phyloP scores from a whole-genome alignment of 1,140 invertebrate species.

The Eueides isabella region DNA sequence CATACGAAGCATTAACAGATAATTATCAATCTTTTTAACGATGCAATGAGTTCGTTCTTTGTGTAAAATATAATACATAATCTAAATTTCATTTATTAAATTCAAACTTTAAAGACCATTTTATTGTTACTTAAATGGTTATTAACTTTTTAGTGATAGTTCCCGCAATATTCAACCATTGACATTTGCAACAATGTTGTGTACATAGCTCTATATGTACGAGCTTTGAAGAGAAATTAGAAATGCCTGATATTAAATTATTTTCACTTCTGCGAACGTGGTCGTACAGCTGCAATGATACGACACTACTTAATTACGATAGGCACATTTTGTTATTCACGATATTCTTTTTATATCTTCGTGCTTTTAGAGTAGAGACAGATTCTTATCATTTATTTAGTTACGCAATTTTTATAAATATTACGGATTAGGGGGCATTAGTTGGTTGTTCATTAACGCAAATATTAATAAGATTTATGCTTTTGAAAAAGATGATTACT shows the following conservation, averaged over 20 bases:
- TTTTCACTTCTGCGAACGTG: constrained; percentile 32
- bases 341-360: not conserved
- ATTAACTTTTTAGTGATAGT: not conserved
- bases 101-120: too few species aligned
- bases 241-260: constrained; percentile 45
- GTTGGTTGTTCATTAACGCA: too few species aligned
- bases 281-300: constrained; percentile 16
- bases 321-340: not conserved
- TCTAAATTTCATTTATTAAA: not conserved
- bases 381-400: not conserved
- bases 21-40: constrained; percentile 42
- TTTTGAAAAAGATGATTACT: too few species aligned
- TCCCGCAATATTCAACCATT: not conserved
- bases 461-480: too few species aligned
- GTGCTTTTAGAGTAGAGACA: not conserved
- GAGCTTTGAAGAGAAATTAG: constrained; percentile 58
- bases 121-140: too few species aligned
- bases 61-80: constrained; percentile 15
- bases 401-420: too few species aligned
- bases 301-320: not conserved
- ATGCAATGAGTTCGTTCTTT: constrained; percentile 12
- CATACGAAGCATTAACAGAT: constrained; percentile 40
- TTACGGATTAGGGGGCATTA: too few species aligned
- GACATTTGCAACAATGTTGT: not conserved
- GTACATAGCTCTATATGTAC: constrained; percentile 45